A percentile compares a stretch with the other conserved stretches of the same genome.
Conservation (phyloP, 2,113 vertebrate species). For the Puma concolor region DNA sequence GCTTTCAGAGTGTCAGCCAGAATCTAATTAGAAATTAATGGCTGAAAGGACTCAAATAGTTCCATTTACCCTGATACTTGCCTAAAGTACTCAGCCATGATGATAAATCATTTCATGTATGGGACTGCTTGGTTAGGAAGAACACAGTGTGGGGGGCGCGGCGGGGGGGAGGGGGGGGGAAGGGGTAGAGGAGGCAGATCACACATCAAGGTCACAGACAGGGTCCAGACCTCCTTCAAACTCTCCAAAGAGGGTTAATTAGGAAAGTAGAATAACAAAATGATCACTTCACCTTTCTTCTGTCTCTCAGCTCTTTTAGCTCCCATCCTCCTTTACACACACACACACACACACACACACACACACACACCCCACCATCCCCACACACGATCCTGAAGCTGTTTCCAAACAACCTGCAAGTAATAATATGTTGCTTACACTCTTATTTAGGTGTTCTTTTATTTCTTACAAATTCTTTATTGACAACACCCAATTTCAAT, state of each 20-base stretch:
- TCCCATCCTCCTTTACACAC: not conserved
- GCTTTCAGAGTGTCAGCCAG: conserved; percentile 69
- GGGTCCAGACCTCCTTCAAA: not conserved
- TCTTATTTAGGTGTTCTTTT: not conserved
- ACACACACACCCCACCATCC: not conserved
- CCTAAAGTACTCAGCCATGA: conserved; percentile 1
- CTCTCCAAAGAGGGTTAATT: not conserved
- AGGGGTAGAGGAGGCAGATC: not conserved
- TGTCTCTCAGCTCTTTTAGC: not conserved
- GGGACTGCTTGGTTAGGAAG: not conserved
- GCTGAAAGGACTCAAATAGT: conserved; percentile 71
- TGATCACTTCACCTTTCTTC: not conserved
- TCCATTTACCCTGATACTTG: conserved; percentile 14
- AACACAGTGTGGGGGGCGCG: no score
- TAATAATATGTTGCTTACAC: not conserved
- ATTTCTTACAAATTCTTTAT: not conserved
- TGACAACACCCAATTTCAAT: not conserved
- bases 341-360: not conserved
- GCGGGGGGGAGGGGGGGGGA: no score
- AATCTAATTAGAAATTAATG: conserved; percentile 81
- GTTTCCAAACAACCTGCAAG: not conserved
- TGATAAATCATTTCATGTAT: conserved; percentile 41
- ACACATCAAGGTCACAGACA: not conserved
- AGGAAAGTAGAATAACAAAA: not conserved
- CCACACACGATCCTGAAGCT: not conserved